Conservation (phyloP, 2,113 vertebrate species). For the Dicentrarchus labrax region DNA sequence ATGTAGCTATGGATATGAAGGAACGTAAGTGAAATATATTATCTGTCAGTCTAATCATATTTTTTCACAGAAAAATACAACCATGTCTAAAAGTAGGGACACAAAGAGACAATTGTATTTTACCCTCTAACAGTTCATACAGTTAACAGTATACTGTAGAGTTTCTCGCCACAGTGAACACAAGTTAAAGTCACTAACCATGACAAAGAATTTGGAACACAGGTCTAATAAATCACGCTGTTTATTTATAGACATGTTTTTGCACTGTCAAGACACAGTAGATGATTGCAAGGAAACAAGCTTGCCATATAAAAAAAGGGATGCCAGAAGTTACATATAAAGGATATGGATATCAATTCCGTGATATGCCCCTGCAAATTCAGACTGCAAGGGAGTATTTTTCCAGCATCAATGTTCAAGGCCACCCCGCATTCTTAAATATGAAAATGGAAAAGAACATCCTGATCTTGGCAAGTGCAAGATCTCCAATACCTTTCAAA, state of each 20-base stretch:
- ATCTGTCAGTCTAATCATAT: background rate
- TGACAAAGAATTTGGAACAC: constrained; percentile 36
- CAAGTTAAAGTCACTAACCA: background rate
- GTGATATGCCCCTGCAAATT: constrained; percentile 30
- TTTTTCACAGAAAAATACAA: background rate
- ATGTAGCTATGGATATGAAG: background rate
- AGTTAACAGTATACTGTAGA: background rate
- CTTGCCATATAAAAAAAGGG: constrained; percentile 9
- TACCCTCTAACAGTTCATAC: background rate
- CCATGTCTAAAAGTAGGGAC: background rate
- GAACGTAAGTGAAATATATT: background rate
- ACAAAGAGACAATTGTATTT: background rate
- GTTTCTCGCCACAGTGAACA: background rate
- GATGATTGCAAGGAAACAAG: constrained; percentile 51
- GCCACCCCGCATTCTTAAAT: constrained; percentile 82
- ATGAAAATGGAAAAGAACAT: constrained; percentile 88
- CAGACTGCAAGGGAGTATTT: constrained; percentile 74
- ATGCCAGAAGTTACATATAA: constrained; percentile 60
- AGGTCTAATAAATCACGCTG: constrained; percentile 46
- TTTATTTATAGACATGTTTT: constrained; percentile 63
- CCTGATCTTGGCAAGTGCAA: constrained; percentile 83
- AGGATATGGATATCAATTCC: constrained; percentile 62
- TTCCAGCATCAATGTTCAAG: constrained; percentile 81
- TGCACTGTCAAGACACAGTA: constrained; percentile 44
- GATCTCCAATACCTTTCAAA: constrained; percentile 51